Evolutionary conservation across 2,113 vertebrate genomes (phyloP).

Genomic region (Shinisaurus crocodilurus): DNA sequence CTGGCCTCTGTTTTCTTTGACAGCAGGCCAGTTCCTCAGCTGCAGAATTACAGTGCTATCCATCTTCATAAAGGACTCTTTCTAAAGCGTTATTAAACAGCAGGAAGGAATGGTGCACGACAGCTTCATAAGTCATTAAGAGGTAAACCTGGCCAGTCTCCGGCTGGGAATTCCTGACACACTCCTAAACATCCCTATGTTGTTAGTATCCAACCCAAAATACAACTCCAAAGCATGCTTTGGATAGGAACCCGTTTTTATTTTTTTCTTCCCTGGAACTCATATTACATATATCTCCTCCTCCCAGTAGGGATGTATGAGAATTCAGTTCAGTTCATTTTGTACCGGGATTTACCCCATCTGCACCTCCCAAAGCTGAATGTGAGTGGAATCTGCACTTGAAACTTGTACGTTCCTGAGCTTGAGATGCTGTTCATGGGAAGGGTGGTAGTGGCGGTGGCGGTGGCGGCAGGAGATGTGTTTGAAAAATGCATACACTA

Average conservation of each 20-base stretch:
- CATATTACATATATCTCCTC: background rate
- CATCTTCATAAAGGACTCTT: slow-evolving; percentile 77
- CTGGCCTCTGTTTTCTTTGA: slow-evolving; percentile 72
- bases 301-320: background rate
- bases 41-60: slow-evolving; percentile 63
- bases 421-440: no score
- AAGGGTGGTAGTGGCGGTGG: no score
- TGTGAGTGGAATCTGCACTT: no score
- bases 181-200: slow-evolving; percentile 65
- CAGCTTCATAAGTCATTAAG: slow-evolving; percentile 79
- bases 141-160: slow-evolving; percentile 74
- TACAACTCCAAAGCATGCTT: background rate
- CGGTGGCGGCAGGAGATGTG: no score
- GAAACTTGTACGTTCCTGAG: no score
- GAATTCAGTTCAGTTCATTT: no score
- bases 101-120: slow-evolving; percentile 73
- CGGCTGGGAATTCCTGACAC: slow-evolving; percentile 75
- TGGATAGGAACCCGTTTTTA: slow-evolving; percentile 53
- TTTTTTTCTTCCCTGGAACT: slow-evolving; percentile 24
- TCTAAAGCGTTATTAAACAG: slow-evolving; percentile 75
- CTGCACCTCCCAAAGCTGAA: no score
- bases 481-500: no score
- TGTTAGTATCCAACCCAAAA: slow-evolving; percentile 54
- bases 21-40: slow-evolving; percentile 71
- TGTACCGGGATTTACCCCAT: no score